These are phyloP conservation scores for Uromys caudimaculatus DNA, from an alignment of 2,797 vertebrate species.

Conservation along the genomic window DNA sequence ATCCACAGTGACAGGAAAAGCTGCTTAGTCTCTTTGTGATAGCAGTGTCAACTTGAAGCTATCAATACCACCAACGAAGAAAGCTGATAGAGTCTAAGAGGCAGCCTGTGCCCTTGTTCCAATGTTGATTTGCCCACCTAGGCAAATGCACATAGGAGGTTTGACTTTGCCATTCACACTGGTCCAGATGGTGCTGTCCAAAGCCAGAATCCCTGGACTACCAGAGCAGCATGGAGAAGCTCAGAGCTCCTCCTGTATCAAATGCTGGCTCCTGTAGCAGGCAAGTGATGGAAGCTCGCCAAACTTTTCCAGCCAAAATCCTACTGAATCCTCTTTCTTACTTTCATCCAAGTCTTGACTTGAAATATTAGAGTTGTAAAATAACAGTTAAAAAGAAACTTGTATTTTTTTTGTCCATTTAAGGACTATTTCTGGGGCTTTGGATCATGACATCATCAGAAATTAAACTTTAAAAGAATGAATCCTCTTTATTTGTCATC, in stretches of 20 bases:
- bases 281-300: slow-evolving; percentile 65
- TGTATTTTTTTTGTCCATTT: not conserved
- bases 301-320: slow-evolving; percentile 60
- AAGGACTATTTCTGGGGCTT: slow-evolving; percentile 60
- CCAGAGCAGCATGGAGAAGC: slow-evolving; percentile 38
- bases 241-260: slow-evolving; percentile 54
- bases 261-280: slow-evolving; percentile 65
- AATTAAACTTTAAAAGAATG: slow-evolving; percentile 67
- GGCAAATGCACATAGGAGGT: slow-evolving; percentile 41
- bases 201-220: slow-evolving; percentile 72
- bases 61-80: slow-evolving; percentile 35
- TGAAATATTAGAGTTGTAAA: slow-evolving; percentile 75
- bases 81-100: slow-evolving; percentile 52
- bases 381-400: slow-evolving; percentile 50
- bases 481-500: slow-evolving; percentile 51
- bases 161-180: slow-evolving; percentile 51
- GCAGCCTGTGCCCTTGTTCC: slow-evolving; percentile 54
- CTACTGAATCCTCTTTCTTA: slow-evolving; percentile 58
- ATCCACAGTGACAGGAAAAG: slow-evolving; percentile 55
- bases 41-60: slow-evolving; percentile 30
- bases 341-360: slow-evolving; percentile 60
- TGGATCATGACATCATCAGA: slow-evolving; percentile 64
- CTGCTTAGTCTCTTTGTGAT: slow-evolving; percentile 3
- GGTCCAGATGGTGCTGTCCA: slow-evolving; percentile 60
- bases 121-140: slow-evolving; percentile 54